Evolutionary conservation across 2,888 invertebrate genomes (phyloP).

Genomic region (Linnaemya tessellans): DNA sequence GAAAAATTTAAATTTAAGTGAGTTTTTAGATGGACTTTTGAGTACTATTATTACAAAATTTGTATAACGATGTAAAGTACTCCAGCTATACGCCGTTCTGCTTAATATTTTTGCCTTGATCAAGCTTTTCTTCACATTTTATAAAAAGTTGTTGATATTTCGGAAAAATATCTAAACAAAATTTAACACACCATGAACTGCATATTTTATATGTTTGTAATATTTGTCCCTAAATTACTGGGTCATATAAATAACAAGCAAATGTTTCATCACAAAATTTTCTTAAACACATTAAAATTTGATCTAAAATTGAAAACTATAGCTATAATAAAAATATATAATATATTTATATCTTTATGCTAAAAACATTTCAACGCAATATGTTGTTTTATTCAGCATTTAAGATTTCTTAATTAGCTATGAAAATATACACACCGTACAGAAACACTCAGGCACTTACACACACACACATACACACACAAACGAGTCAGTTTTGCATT

Average conservation of each 20-base stretch:
- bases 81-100: no score
- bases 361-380: slow-evolving; percentile 54
- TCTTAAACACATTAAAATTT: slow-evolving; percentile 14
- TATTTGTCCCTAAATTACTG: slow-evolving; percentile 13
- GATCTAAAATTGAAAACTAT: background rate
- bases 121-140: no score
- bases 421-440: slow-evolving; percentile 28
- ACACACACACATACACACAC: slow-evolving; percentile 5
- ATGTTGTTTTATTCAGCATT: slow-evolving; percentile 58
- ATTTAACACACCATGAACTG: no score
- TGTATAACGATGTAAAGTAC: no score
- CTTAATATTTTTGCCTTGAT: no score
- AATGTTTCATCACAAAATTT: slow-evolving; percentile 35
- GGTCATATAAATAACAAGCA: slow-evolving; percentile 29
- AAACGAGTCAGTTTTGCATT: slow-evolving; percentile 53
- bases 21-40: no score
- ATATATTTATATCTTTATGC: slow-evolving; percentile 30
- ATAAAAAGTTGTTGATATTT: no score
- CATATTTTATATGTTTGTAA: no score
- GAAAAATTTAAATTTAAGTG: no score
- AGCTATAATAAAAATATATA: background rate
- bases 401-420: slow-evolving; percentile 67
- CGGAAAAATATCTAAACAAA: no score
- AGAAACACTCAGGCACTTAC: background rate
- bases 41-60: no score